Evolutionary conservation across 2,113 vertebrate genomes (phyloP).

Genomic region (Chionodraco myersi): DNA sequence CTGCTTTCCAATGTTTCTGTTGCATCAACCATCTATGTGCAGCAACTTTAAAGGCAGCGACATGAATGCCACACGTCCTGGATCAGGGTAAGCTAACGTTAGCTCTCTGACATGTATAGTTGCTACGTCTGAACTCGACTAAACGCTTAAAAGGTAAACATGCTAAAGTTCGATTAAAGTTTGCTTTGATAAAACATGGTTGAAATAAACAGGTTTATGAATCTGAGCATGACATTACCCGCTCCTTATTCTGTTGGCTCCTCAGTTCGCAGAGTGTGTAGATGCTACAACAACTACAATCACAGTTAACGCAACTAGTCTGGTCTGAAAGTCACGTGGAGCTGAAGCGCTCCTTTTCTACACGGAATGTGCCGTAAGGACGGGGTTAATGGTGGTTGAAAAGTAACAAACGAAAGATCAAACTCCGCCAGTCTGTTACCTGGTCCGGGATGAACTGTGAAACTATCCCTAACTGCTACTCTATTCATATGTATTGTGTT

Average conservation of each 20-base stretch:
- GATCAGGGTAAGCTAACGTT: conserved; percentile 24
- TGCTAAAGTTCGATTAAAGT: neutral
- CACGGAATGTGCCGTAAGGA: neutral
- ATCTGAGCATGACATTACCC: conserved; percentile 15
- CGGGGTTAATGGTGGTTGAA: conserved; percentile 18
- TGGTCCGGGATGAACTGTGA: neutral
- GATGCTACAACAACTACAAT: neutral
- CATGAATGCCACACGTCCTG: neutral
- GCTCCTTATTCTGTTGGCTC: neutral
- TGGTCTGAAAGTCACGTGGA: conserved; percentile 2
- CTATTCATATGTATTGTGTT: neutral
- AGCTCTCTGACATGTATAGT: neutral
- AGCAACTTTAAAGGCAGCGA: neutral
- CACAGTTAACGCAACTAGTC: conserved; percentile 22
- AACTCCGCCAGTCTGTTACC: neutral
- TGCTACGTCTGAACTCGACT: neutral
- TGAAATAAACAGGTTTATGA: neutral
- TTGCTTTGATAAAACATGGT: neutral
- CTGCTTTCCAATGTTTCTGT: fast-evolving
- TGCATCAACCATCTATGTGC: neutral
- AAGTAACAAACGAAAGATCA: neutral
- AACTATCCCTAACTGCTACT: neutral
- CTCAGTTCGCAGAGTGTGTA: neutral
- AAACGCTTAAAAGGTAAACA: neutral
- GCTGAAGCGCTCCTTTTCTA: conserved; percentile 15